phyloP scores from a whole-genome alignment of 2,888 invertebrate genomes.

The Orthosia gothica region DNA sequence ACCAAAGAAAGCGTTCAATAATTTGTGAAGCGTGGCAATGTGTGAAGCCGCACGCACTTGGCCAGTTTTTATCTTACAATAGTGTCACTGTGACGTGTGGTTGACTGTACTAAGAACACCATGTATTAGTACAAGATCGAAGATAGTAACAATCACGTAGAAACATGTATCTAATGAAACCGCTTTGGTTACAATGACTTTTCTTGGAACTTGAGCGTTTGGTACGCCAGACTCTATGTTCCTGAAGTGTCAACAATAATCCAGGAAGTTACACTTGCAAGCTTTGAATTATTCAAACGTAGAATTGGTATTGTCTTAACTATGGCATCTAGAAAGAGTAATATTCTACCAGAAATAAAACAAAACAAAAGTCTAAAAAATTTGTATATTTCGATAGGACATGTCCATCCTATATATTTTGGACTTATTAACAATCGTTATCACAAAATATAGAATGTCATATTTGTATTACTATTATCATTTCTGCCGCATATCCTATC shows the following conservation, averaged over 20 bases:
- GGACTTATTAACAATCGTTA: background rate
- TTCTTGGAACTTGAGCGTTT: constrained; percentile 19
- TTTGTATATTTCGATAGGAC: background rate
- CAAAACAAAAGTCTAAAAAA: no score
- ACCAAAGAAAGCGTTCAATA: no score
- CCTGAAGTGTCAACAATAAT: background rate
- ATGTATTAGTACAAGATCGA: background rate
- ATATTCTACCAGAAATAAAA: no score
- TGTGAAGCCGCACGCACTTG: no score
- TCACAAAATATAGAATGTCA: background rate
- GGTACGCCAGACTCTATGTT: background rate
- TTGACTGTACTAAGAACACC: background rate
- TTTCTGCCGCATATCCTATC: background rate
- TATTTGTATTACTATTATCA: background rate
- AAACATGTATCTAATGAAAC: background rate
- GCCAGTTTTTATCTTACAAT: background rate
- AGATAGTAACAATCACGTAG: background rate
- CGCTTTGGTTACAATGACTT: background rate
- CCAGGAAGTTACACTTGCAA: background rate
- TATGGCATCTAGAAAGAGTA: no score
- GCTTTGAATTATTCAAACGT: no score
- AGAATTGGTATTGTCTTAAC: background rate
- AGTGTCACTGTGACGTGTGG: background rate
- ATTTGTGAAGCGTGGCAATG: no score
- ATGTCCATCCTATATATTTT: background rate